A percentile compares a stretch with the other conserved stretches of the same genome.
Conservation (phyloP, 2,113 vertebrate genomes). For the Indicator indicator region DNA sequence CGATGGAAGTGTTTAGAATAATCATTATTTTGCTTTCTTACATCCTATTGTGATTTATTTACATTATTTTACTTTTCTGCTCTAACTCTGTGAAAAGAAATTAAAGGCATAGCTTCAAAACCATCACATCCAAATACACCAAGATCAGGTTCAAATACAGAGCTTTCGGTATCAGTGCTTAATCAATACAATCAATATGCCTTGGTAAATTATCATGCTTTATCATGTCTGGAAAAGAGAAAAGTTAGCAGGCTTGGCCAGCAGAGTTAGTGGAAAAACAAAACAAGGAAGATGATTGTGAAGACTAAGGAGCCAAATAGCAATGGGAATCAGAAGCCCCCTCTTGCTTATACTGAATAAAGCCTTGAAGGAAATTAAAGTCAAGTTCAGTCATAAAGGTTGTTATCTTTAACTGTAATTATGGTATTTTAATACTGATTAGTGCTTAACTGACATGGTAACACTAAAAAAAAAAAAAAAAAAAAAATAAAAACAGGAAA, state of each 20-base stretch:
- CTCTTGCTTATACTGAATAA: not conserved
- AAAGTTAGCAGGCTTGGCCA: slow-evolving; percentile 42
- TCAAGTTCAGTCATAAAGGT: slow-evolving; percentile 36
- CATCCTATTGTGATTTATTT: too few relatives aligned
- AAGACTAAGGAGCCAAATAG: slow-evolving; percentile 64
- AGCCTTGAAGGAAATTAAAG: slow-evolving; percentile 14
- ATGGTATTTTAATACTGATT: slow-evolving; percentile 42
- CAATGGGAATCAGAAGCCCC: slow-evolving; percentile 36
- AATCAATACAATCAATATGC: slow-evolving; percentile 70
- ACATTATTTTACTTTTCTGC: too few relatives aligned
- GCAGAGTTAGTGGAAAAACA: slow-evolving; percentile 64
- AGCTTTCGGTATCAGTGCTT: slow-evolving; percentile 61
- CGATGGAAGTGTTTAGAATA: too few relatives aligned
- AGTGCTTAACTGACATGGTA: slow-evolving; percentile 38
- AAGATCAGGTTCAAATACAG: slow-evolving; percentile 69
- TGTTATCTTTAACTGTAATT: slow-evolving; percentile 14
- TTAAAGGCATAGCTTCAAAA: too few relatives aligned
- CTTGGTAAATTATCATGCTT: slow-evolving; percentile 67
- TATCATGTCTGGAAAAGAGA: slow-evolving; percentile 29
- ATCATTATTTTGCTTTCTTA: too few relatives aligned
- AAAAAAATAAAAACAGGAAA: too few relatives aligned
- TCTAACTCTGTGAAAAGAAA: too few relatives aligned
- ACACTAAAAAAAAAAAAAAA: slow-evolving; percentile 4
- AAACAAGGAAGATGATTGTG: slow-evolving; percentile 62
- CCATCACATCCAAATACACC: slow-evolving; percentile 26